Base-by-base conservation (phyloP, 2,888 invertebrate genomes). In the Brenthis ino region DNA sequence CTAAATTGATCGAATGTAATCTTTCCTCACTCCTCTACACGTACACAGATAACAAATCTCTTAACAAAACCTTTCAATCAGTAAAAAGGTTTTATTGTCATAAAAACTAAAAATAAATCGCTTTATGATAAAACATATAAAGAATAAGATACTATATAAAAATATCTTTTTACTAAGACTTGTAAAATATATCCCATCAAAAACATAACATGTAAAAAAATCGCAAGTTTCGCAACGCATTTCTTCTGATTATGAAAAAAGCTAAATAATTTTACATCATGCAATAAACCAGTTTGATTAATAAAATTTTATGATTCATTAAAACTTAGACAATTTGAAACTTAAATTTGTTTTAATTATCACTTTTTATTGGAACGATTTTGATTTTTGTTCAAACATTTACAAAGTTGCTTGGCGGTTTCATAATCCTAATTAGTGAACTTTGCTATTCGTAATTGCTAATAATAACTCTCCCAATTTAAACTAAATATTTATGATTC, bases 381-480 rank as follows among this genome's bases (percentile, higher is more conserved):
- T 70, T 69, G 72, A 76, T 80, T 79, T 64, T 74, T 77, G 71
- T 76, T 80, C 76, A 77, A 81, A 80, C 77, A 81, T 84, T 82
- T 77, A 77, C 75, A 74, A 77, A 76, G 76, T 75, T 78, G 79
- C 75, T 80, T 77, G 76, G 77, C 73, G 76, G 79, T 76, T 77
- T 75, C 71, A 75, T 76, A 68, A 75, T 69, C 71, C 73, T 83
- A 82, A 84, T 84, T 81, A 81, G 79, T 75, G 80, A 83, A 83
- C 78, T 70, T 81, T 80, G 76, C 77, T 75, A 75, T 72, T 73
- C 74, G 72, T 79, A 79, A 81, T 78, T 78, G 74, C 73, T 71
- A 76, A 77, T 77, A 70, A 75, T 75, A 72, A 79, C 75, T 69
- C 71, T 72, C 74, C 74, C 67, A 77, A 73, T 65, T 66, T 61